A percentile compares a stretch with the other conserved stretches of the same genome.
phyloP scores from a whole-genome alignment of 2,113 vertebrate genomes.

The Microcebus jonahi region DNA sequence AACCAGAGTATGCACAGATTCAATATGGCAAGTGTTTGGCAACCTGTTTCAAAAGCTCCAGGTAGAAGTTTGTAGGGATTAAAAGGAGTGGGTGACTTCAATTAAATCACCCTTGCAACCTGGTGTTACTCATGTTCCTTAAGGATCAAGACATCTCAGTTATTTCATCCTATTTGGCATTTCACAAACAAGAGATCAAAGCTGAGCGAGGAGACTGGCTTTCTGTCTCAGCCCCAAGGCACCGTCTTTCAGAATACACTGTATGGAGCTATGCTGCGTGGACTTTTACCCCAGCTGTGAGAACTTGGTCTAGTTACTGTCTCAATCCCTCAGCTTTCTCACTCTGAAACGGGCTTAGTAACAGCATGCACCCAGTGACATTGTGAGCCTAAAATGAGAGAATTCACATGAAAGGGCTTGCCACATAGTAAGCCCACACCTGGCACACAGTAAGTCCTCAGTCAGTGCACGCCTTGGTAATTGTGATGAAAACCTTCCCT shows the following conservation, averaged over 20 bases:
- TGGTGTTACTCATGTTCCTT: background rate
- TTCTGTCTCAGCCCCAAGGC: background rate
- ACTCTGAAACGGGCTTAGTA: background rate
- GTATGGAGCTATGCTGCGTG: fast-evolving
- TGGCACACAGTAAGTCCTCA: background rate
- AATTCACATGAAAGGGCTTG: background rate
- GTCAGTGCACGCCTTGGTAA: background rate
- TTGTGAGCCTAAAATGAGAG: background rate
- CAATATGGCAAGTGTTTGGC: constrained; percentile 5
- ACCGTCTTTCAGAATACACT: background rate
- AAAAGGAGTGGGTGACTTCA: constrained; percentile 34
- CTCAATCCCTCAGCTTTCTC: background rate
- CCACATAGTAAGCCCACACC: background rate
- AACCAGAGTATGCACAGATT: constrained; percentile 47
- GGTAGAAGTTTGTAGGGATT: constrained; percentile 37
- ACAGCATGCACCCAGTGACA: background rate
- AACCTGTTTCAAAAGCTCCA: constrained; percentile 36
- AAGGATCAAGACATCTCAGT: constrained; percentile 25
- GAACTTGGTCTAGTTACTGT: background rate
- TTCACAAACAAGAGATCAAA: constrained; percentile 17
- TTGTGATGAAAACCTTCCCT: background rate
- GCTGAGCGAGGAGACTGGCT: background rate
- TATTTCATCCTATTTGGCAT: constrained; percentile 7
- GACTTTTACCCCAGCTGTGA: background rate
- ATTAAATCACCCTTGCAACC: background rate